These are phyloP conservation scores for Lerista edwardsae DNA, from an alignment of 2,797 vertebrate species.

Conservation along the genomic window DNA sequence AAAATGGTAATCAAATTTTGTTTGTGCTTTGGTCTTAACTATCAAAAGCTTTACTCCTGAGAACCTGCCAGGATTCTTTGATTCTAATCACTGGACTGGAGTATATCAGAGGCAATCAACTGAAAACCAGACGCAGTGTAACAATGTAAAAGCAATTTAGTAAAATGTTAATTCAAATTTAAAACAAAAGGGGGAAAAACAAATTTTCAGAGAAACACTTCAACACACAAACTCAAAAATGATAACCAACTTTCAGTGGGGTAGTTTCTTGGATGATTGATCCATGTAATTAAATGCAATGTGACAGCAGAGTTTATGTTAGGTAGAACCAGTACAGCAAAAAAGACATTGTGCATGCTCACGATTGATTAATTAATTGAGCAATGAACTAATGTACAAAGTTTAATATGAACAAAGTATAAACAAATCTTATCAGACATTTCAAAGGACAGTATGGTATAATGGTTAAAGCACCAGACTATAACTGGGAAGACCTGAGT, in stretches of 20 bases:
- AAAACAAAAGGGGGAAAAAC: neutral
- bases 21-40: conserved; percentile 5
- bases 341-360: conserved; percentile 34
- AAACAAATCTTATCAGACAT: conserved; percentile 2
- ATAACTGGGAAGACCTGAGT: neutral
- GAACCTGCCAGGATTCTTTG: conserved; percentile 12
- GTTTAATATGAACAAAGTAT: neutral
- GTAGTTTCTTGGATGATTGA: neutral
- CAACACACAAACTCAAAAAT: neutral
- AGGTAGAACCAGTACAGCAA: neutral
- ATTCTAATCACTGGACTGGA: conserved; percentile 4
- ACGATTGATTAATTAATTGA: conserved; percentile 13
- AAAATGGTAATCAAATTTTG: conserved; percentile 34
- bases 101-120: neutral
- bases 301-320: neutral
- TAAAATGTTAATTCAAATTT: neutral
- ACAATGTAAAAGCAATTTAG: neutral
- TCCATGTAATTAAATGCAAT: neutral
- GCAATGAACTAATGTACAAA: no score
- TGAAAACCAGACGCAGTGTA: neutral
- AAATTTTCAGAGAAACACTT: neutral
- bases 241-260: neutral
- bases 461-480: neutral
- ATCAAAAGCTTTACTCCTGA: conserved; percentile 8
- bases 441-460: neutral